phyloP scores from a whole-genome alignment of 2,797 vertebrate species.

The Enteromius trimaculatus region DNA sequence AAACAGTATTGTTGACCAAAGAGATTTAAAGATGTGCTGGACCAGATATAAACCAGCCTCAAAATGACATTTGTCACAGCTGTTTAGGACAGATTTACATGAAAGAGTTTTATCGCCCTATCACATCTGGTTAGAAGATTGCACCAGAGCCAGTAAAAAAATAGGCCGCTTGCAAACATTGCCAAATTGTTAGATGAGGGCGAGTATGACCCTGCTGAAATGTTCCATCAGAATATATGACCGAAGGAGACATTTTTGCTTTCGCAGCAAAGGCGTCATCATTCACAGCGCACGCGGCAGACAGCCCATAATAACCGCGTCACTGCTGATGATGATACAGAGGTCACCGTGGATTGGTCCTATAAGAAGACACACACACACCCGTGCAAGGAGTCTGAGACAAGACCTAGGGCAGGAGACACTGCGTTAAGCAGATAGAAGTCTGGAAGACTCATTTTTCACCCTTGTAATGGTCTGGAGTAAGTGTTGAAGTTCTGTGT shows the following conservation, averaged over 20 bases:
- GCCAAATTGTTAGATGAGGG: slow-evolving; percentile 25
- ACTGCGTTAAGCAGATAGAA: slow-evolving; percentile 23
- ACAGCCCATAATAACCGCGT: slow-evolving; percentile 49
- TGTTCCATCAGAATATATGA: slow-evolving; percentile 31
- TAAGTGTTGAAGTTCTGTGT: slow-evolving; percentile 14
- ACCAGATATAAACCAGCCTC: not conserved
- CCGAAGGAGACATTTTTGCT: slow-evolving; percentile 18
- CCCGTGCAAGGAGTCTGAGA: not conserved
- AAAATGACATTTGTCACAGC: not conserved
- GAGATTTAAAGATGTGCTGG: not conserved
- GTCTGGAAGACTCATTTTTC: slow-evolving; percentile 21
- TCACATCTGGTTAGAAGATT: not conserved
- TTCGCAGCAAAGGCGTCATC: slow-evolving; percentile 36
- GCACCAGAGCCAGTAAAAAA: not conserved
- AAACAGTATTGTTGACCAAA: slow-evolving; percentile 2
- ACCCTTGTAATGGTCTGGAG: slow-evolving; percentile 6
- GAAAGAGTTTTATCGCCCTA: not conserved
- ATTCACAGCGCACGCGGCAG: slow-evolving; percentile 28
- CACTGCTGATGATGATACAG: slow-evolving; percentile 46
- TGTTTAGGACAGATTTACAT: not conserved
- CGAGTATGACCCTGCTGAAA: not conserved
- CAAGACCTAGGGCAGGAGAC: not conserved
- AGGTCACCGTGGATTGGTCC: slow-evolving; percentile 22
- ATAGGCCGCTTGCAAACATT: not conserved
- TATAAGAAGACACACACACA: slow-evolving; percentile 1